Conservation (phyloP, 2,113 vertebrate species). For the Geococcyx californianus region DNA sequence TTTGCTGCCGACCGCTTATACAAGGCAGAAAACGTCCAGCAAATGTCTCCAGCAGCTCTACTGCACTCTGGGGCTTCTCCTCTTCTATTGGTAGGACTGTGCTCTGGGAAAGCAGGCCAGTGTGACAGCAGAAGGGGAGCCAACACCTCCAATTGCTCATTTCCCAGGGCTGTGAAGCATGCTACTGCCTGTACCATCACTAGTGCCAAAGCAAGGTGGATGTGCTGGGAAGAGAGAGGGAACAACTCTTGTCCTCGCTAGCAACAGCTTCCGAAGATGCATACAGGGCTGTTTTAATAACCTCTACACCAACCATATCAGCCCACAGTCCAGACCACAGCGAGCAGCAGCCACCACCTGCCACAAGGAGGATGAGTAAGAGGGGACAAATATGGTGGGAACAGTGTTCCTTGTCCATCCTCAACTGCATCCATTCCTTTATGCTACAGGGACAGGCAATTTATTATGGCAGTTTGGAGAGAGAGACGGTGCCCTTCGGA, state of each 20-base stretch:
- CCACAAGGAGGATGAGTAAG: background rate
- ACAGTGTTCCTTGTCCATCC: background rate
- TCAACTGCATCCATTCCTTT: background rate
- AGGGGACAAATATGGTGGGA: background rate
- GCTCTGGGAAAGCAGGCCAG: background rate
- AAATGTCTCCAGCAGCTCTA: background rate
- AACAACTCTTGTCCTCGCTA: background rate
- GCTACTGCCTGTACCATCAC: rapidly evolving
- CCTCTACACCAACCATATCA: background rate
- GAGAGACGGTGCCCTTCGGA: background rate
- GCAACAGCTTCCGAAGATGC: background rate
- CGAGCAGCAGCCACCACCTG: background rate
- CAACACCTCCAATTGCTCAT: background rate
- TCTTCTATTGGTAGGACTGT: background rate
- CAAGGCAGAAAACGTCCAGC: rapidly evolving
- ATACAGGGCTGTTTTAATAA: background rate
- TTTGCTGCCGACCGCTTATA: background rate
- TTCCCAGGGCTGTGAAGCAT: background rate
- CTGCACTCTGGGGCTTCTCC: background rate
- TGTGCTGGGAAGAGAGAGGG: background rate
- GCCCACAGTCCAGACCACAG: background rate
- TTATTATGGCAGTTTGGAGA: background rate
- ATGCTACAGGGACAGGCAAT: background rate
- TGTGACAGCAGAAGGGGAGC: background rate
- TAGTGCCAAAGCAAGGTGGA: background rate